Conservation (phyloP, 2,888 invertebrate species). For the Volucella zonaria region DNA sequence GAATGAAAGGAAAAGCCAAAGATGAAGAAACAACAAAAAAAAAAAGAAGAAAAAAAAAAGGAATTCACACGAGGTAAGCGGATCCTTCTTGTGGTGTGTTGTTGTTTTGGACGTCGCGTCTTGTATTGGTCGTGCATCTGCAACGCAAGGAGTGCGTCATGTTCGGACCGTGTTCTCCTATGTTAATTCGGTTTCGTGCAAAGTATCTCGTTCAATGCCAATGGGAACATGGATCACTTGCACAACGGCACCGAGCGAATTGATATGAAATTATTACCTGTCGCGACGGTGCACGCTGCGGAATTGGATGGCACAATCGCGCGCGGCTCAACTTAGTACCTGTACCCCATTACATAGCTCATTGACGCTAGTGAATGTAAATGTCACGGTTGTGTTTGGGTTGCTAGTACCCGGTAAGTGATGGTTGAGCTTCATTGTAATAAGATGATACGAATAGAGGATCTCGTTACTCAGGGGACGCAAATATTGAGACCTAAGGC, state of each 20-base stretch:
- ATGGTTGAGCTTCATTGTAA: conserved; percentile 62
- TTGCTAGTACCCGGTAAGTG: conserved; percentile 31
- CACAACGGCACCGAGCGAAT: conserved; percentile 73
- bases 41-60: conserved; percentile 2
- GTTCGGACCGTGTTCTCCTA: conserved; percentile 73
- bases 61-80: conserved; percentile 28
- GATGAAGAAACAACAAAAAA: background rate
- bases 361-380: conserved; percentile 69
- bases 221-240: conserved; percentile 74
- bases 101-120: conserved; percentile 16
- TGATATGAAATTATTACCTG: conserved; percentile 74
- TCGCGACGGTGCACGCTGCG: conserved; percentile 69
- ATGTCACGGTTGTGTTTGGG: conserved; percentile 45
- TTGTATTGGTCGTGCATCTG: conserved; percentile 66
- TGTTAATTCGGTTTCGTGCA: conserved; percentile 74
- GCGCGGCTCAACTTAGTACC: conserved; percentile 34
- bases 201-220: conserved; percentile 74
- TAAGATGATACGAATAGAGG: background rate
- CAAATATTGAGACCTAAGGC: background rate
- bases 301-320: conserved; percentile 59
- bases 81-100: conserved; percentile 13
- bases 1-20: conserved; percentile 8
- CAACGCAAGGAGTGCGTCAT: conserved; percentile 68
- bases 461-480: background rate
- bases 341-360: conserved; percentile 58